Evolutionary conservation across 2,113 vertebrate species (phyloP), one percentile per base, ranked within the genome.

Genomic region (Apeltes quadracus): DNA sequence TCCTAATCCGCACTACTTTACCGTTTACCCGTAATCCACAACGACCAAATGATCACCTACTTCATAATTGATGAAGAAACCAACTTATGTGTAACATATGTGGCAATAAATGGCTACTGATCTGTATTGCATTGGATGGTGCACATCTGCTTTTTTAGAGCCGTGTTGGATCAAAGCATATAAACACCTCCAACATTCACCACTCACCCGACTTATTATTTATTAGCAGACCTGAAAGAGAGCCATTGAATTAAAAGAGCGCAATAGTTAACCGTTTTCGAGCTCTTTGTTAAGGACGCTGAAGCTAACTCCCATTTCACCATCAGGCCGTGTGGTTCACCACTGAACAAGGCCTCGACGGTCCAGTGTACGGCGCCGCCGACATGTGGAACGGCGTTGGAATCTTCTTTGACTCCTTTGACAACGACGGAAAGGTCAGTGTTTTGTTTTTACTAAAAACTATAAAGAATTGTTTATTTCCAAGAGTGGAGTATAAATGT

Each of bases 381-480:
- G 98, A 99, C 86, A 82, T 87, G 51, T 99, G 97, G 98, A 96
- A 96, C 0, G 98, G 98, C 16, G 79, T 99, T 53, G 98, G 98
- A 39, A 82, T 99, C 84, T 99, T 99, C 93, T 98, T 99, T 75
- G 98, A 99, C 90, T 99, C 98, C 3, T 99, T 99, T 88, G 98
- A 99, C 93, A 99, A 99, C 10, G 98, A 99, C 76, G 97, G 95
- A 73, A 99, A 98, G 96, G 98, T 99, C 76, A 23, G 89, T 85
- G 34, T 54, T 46, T 1, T n/a, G 41, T 29, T 2, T 29, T 50
- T 32, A 38, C 5, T 12, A 23, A 4, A 14, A 15, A 13, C 16
- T 8, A 6, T 36, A 3, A n/a, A 43, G 34, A 14, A 59, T 1
- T 32, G 23, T 16, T 18, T 51, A 14, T 59, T 59, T 39, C 6